Conservation (phyloP, 2,797 vertebrate genomes). For the Chaenodraco wilsoni region DNA sequence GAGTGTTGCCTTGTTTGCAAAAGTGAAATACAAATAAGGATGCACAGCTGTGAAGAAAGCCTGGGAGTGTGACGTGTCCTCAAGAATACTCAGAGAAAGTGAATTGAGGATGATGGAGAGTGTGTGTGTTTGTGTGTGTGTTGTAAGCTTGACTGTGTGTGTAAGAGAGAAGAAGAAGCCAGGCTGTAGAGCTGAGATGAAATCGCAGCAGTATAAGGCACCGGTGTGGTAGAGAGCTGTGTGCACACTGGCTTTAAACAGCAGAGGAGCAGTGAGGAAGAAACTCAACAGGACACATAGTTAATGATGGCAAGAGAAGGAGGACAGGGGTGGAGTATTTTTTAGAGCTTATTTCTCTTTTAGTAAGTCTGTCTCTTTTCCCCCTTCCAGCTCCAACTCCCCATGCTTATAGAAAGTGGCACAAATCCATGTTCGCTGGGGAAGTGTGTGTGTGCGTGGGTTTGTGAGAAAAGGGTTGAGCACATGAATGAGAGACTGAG, state of each 20-base stretch:
- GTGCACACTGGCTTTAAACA: conserved; percentile 65
- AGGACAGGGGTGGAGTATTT: conserved; percentile 70
- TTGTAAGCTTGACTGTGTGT: conserved; percentile 15
- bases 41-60: conserved; percentile 14
- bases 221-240: conserved; percentile 59
- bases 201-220: conserved; percentile 59
- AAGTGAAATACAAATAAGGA: neutral
- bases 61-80: conserved; percentile 28
- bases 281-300: conserved; percentile 17
- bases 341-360: conserved; percentile 56
- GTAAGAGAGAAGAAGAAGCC: neutral
- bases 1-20: conserved; percentile 15
- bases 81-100: conserved; percentile 22
- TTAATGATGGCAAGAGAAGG: conserved; percentile 56
- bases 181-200: conserved; percentile 28
- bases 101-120: neutral
- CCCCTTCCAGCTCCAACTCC: conserved; percentile 16
- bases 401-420: conserved; percentile 70
- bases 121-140: neutral
- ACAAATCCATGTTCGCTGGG: conserved; percentile 28
- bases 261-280: conserved; percentile 27
- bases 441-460: conserved; percentile 21
- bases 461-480: conserved; percentile 19
- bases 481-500: neutral
- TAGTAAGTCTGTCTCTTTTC: neutral